These are phyloP conservation scores for Drosophila ercepeae DNA, from an alignment of 1,140 invertebrate genomes.

Conservation along the genomic window DNA sequence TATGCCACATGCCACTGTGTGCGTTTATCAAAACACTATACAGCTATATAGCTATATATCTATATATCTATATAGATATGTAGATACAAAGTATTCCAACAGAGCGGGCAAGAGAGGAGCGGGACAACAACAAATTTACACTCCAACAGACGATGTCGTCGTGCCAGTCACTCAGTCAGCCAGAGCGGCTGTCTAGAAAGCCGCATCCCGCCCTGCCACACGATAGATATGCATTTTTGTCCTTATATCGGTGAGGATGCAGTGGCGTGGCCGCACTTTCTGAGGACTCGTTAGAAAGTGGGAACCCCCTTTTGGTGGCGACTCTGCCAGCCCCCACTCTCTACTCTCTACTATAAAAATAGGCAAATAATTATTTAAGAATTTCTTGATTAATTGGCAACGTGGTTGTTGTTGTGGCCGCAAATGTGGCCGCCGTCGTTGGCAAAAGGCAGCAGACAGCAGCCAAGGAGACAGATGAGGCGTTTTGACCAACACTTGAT, in stretches of 20 bases:
- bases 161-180: conserved; percentile 78
- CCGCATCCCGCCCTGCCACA: conserved; percentile 27
- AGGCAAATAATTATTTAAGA: conserved; percentile 83
- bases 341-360: conserved; percentile 64
- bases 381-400: conserved; percentile 83
- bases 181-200: conserved; percentile 58
- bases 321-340: too few species aligned
- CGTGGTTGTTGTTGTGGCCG: conserved; percentile 25
- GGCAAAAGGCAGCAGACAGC: background rate
- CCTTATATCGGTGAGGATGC: conserved; percentile 11
- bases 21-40: conserved; percentile 1
- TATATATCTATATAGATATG: conserved; percentile 3
- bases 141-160: conserved; percentile 77
- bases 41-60: conserved; percentile 3
- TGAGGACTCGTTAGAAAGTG: too few species aligned
- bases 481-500: conserved; percentile 79
- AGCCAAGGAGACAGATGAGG: conserved; percentile 32
- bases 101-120: background rate
- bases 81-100: conserved; percentile 7
- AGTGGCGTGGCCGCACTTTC: background rate
- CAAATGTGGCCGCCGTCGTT: too few species aligned
- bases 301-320: too few species aligned
- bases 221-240: conserved; percentile 23
- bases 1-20: conserved; percentile 43
- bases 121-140: conserved; percentile 72